Base-by-base conservation (phyloP, 2,797 vertebrate species). In the Alca torda region DNA sequence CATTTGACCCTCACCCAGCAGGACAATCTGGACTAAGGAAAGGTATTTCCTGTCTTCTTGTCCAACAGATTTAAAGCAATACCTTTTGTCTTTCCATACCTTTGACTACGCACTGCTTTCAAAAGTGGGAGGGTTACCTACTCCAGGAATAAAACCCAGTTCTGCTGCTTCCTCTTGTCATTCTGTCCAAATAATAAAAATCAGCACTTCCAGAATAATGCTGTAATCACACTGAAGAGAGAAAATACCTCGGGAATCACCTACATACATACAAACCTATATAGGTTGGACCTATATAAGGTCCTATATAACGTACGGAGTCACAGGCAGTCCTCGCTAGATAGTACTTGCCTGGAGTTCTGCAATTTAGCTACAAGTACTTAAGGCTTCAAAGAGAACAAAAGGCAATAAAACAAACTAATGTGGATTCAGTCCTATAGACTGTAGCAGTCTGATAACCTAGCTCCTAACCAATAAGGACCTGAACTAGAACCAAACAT, bases 31-130 rank as follows among this genome's bases (percentile, higher is more conserved):
- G 43, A 23, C 46, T n/a, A 59, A 21, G 24, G 76, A 64, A 76
- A 89, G 82, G 75, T 46, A 94, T 95, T 96, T 94, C 90, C 90
- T 90, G 92, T 30, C 83, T 65, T 68, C 76, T 80, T 30, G 50
- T 72, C 17, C 53, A 33, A 14, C 26, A 19, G 45, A 53, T 64
- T 64, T 37, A 33, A 60, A 86, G 72, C 65, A 88, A 72, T 18
- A 43, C 21, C 67, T 90, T 78, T 75, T 84, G 51, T 64, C 67
- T 85, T 73, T 13, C 35, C 0, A 0, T 4, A 33, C 26, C 15
- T 91, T 51, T 46, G 68, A 56, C 16, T 56, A 43, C 33, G 50
- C 13, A 7, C 13, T 93, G 84, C 50, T 82, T 43, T 46, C 41
- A 51, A 7, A 65, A 59, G 17, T 1, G 6, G 19, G 19, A 9